Conservation (phyloP, 2,888 invertebrate genomes). For the Rhamphomyia laevipes region DNA sequence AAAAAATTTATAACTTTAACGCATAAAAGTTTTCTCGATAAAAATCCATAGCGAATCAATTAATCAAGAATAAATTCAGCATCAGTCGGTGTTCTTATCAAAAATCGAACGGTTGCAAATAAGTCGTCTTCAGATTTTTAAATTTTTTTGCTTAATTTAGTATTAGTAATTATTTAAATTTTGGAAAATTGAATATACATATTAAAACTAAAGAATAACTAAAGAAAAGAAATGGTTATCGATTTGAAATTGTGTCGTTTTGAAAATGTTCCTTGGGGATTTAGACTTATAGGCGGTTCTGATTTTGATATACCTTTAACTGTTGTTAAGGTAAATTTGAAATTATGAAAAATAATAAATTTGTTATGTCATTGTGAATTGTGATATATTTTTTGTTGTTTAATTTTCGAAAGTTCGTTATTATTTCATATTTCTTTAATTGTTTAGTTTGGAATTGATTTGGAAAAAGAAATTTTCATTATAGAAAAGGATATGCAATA, state of each 20-base stretch:
- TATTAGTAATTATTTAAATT: background rate
- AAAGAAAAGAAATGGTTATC: slow-evolving; percentile 48
- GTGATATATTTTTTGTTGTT: too few relatives aligned
- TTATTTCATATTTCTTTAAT: background rate
- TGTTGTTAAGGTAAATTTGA: slow-evolving; percentile 52
- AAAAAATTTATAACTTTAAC: too few relatives aligned
- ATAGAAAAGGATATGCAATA: too few relatives aligned
- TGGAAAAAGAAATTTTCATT: too few relatives aligned
- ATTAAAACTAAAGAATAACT: too few relatives aligned
- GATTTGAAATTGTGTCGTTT: slow-evolving; percentile 52
- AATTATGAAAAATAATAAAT: background rate
- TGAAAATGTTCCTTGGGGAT: slow-evolving; percentile 62
- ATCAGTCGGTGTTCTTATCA: background rate
- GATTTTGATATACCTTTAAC: slow-evolving; percentile 63
- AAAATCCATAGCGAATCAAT: too few relatives aligned
- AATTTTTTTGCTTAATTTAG: background rate
- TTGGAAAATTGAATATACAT: background rate
- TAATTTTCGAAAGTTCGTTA: background rate
- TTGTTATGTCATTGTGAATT: background rate
- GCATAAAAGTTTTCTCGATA: too few relatives aligned
- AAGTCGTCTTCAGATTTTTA: background rate
- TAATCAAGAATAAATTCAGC: too few relatives aligned
- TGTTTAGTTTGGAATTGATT: background rate
- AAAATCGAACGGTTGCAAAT: background rate
- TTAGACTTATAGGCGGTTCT: slow-evolving; percentile 60